Conservation (phyloP, 1,140 invertebrate species). For the Solenopsis fugax region DNA sequence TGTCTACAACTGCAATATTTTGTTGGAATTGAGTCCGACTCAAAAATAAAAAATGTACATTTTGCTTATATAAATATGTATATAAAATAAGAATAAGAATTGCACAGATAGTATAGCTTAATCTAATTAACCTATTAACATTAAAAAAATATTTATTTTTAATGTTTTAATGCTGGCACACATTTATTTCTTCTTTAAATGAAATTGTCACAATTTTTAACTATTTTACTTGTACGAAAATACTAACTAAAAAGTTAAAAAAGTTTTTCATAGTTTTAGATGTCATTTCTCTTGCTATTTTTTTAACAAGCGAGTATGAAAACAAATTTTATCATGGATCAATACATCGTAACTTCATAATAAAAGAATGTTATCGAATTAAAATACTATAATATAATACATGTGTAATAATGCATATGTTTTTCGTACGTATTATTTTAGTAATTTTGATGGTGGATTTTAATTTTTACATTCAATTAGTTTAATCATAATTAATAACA, state of each 20-base stretch:
- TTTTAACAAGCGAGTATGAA: not conserved
- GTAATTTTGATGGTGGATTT: not conserved
- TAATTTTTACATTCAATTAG: no score
- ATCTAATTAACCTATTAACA: no score
- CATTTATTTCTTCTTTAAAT: not conserved
- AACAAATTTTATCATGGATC: not conserved
- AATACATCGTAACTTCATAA: not conserved
- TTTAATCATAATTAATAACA: no score
- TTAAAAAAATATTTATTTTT: not conserved
- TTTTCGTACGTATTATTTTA: not conserved
- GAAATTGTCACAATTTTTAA: not conserved
- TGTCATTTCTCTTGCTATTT: not conserved
- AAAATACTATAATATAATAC: not conserved
- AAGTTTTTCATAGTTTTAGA: not conserved
- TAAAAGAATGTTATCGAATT: not conserved
- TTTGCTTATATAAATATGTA: no score
- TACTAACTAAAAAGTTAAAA: no score
- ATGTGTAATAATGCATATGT: not conserved
- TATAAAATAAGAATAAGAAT: not conserved
- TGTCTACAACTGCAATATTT: not conserved
- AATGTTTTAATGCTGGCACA: conserved; percentile 12
- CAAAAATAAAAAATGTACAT: not conserved
- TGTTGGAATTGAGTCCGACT: not conserved
- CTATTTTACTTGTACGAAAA: not conserved
- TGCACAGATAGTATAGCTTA: no score